Base-by-base conservation (phyloP, 2,797 vertebrate species). In the Sebastes itinus region DNA sequence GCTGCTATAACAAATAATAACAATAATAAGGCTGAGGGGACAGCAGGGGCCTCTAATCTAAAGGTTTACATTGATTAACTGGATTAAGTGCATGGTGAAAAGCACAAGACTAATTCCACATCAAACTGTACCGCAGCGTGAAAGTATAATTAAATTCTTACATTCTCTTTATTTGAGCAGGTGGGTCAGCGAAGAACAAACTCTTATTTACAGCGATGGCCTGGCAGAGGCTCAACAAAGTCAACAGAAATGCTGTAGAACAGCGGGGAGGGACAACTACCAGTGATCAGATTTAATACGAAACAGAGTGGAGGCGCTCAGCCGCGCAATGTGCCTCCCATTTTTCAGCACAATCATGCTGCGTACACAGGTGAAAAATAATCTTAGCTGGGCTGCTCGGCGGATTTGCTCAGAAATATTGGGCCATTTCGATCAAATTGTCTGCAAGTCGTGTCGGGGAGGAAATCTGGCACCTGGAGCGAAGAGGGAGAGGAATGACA, bases 81-180 rank as follows among this genome's bases (percentile, higher is more conserved):
- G 76, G 84, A 88, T 90, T 84, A 87, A 72, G 64, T 68, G 54
- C 54, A 78, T 25, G 69, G 82, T 87, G 75, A 88, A 84, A 82
- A 86, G 69, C n/a, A 87, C 74, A 68, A 65, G 22, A 63, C 59
- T 87, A 77, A 85, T 77, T 84, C 87, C 66, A 75, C 65, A 56
- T 81, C 78, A 85, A 84, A 93, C 80, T 84, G 70, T 22, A 64
- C 33, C 28, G 76, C 84, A 75, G 87, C 78, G 55, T 46, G 72
- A 75, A 82, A 64, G 65, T 77, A 62, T 88, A 82, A 92, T 90
- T 87, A 81, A 76, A 85, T 80, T 83, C 77, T 68, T 56, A 78
- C 75, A 75, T 81, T 72, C 35, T 72, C 28, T 81, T 80, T 91
- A 78, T 93, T 93, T 93, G 89, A 92, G 72, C 93, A 93, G 90